These are phyloP conservation scores for Eunapius fragilis DNA, from an alignment of 37 sponge, comb jelly and placozoan genomes.

Conservation along the genomic window DNA sequence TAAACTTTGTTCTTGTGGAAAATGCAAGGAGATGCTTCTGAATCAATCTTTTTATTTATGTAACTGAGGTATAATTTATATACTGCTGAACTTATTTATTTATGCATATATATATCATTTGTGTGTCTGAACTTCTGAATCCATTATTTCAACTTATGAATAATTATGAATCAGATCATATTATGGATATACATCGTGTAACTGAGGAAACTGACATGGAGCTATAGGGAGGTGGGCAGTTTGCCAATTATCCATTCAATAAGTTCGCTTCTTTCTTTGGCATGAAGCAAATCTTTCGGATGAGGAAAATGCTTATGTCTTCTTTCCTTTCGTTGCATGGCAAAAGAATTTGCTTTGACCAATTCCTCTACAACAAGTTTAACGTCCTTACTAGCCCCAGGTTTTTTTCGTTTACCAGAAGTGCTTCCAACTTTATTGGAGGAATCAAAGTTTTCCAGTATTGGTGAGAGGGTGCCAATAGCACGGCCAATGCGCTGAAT, in stretches of 20 bases:
- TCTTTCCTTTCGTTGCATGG: not conserved
- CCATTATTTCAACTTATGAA: no score
- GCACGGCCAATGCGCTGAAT: no score
- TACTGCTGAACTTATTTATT: no score
- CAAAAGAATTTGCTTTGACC: not conserved
- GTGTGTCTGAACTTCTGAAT: no score
- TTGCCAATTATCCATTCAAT: conserved; percentile 3
- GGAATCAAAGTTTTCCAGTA: no score
- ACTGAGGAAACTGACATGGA: not conserved
- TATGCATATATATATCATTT: no score
- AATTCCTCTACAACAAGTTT: not conserved
- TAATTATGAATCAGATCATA: no score
- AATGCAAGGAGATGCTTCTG: conserved; percentile 2
- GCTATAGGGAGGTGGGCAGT: not conserved
- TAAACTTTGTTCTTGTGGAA: conserved; percentile 16
- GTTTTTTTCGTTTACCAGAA: conserved; percentile 8
- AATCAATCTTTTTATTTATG: no score
- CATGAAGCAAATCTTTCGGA: no score
- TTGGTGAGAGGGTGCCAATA: no score
- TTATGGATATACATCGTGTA: not conserved
- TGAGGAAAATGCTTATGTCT: conserved; percentile 6
- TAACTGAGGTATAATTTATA: no score
- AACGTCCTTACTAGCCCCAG: not conserved
- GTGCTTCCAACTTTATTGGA: conserved; percentile 1
- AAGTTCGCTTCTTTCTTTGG: no score